Evolutionary conservation across 2,113 vertebrate genomes (phyloP).

Genomic region (Callithrix jacchus): DNA sequence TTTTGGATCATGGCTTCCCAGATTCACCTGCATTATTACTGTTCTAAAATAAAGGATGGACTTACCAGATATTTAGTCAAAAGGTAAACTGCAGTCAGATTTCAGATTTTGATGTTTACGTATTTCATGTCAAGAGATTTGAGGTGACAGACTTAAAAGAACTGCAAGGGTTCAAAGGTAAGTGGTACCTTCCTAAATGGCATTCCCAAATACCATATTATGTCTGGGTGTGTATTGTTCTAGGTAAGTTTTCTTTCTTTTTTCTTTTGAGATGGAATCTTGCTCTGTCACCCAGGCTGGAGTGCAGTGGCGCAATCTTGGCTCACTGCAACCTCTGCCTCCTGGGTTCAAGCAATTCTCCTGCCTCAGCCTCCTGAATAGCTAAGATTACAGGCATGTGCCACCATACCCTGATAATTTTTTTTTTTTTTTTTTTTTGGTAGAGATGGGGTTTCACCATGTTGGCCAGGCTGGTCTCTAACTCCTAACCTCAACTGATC

Average conservation of each 20-base stretch:
- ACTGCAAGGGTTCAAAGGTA: neutral
- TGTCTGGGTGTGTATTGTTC: neutral
- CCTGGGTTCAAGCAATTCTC: no score
- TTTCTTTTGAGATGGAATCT: no score
- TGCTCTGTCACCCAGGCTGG: no score
- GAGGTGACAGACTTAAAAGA: neutral
- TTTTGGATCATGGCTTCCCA: neutral
- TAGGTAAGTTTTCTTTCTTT: neutral
- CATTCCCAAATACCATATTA: neutral
- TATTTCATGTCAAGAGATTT: slow-evolving; percentile 29
- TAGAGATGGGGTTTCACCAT: no score
- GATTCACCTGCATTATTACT: neutral
- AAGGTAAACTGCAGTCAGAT: neutral
- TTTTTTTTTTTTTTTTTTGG: no score
- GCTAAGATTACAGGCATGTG: no score
- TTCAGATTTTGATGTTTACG: neutral
- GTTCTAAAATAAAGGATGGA: neutral
- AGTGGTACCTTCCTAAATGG: neutral
- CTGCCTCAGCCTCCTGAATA: no score
- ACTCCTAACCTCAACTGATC: no score
- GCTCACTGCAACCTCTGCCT: no score
- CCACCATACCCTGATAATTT: no score
- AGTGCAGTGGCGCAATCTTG: no score
- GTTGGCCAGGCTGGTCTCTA: no score
- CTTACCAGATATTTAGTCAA: neutral